Percentiles rank a stretch among this genome's conserved stretches.
Conservation (phyloP, 2,113 vertebrate species). For the Stegastes partitus region DNA sequence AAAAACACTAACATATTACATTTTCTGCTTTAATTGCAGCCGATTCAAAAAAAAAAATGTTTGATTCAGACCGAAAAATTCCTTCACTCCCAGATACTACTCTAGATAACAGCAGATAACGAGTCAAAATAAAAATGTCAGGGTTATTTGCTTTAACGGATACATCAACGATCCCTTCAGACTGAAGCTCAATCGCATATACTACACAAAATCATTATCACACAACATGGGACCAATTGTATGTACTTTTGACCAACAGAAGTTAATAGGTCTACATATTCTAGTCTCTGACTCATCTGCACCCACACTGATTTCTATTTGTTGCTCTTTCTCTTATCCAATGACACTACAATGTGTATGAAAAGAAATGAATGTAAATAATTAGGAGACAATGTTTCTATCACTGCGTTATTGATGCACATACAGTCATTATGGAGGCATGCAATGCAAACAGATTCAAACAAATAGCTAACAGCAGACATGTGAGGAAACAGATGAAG, state of each 20-base stretch:
- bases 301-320: constrained; percentile 79
- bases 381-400: constrained; percentile 54
- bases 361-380: constrained; percentile 46
- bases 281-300: constrained; percentile 79
- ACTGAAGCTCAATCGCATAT: constrained; percentile 54
- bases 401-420: constrained; percentile 53
- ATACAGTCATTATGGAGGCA: constrained; percentile 60
- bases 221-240: constrained; percentile 70
- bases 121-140: constrained; percentile 11
- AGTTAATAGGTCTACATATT: constrained; percentile 75
- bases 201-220: constrained; percentile 58
- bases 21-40: constrained; percentile 16
- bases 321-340: constrained; percentile 64
- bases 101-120: background rate
- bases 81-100: background rate
- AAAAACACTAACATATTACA: constrained; percentile 7
- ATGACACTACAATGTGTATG: constrained; percentile 47
- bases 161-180: constrained; percentile 32
- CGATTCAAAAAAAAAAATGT: background rate
- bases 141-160: constrained; percentile 30
- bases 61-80: constrained; percentile 16
- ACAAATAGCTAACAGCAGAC: constrained; percentile 80
- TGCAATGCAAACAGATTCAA: constrained; percentile 76
- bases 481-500: constrained; percentile 86
- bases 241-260: constrained; percentile 73